These are phyloP conservation scores for Rhopalosiphum maidis DNA, from an alignment of 1,140 invertebrate species.

Conservation along the genomic window DNA sequence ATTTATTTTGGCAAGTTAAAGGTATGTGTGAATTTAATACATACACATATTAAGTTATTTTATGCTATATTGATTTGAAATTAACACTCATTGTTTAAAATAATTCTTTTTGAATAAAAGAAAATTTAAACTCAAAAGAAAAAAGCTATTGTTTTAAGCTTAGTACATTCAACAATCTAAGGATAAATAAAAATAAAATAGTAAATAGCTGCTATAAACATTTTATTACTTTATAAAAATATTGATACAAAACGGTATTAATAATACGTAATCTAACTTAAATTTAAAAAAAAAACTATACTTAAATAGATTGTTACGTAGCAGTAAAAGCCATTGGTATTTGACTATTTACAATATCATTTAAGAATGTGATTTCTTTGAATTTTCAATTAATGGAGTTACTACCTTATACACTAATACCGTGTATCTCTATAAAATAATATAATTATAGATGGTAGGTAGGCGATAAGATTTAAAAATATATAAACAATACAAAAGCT, in stretches of 20 bases:
- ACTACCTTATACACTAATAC: too few relatives aligned
- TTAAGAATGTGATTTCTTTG: background rate
- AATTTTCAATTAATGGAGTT: background rate
- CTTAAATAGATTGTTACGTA: background rate
- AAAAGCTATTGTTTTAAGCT: background rate
- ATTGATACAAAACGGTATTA: background rate
- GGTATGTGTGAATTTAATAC: too few relatives aligned
- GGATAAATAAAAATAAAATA: background rate
- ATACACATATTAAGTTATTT: too few relatives aligned
- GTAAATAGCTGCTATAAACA: background rate
- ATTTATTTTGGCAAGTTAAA: too few relatives aligned
- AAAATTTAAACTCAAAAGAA: background rate
- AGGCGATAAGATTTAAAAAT: too few relatives aligned
- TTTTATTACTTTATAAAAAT: slow-evolving; percentile 21
- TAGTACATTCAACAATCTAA: background rate
- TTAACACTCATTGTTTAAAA: too few relatives aligned
- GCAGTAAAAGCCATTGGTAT: background rate
- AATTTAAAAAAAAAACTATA: background rate
- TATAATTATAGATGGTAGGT: too few relatives aligned
- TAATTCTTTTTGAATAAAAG: too few relatives aligned
- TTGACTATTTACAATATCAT: background rate
- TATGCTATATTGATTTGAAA: too few relatives aligned
- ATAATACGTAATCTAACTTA: background rate
- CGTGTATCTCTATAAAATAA: too few relatives aligned
- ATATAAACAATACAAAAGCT: too few relatives aligned